These are phyloP conservation scores for Phataginus tricuspis DNA, from an alignment of 2,797 vertebrate species.

Conservation along the genomic window DNA sequence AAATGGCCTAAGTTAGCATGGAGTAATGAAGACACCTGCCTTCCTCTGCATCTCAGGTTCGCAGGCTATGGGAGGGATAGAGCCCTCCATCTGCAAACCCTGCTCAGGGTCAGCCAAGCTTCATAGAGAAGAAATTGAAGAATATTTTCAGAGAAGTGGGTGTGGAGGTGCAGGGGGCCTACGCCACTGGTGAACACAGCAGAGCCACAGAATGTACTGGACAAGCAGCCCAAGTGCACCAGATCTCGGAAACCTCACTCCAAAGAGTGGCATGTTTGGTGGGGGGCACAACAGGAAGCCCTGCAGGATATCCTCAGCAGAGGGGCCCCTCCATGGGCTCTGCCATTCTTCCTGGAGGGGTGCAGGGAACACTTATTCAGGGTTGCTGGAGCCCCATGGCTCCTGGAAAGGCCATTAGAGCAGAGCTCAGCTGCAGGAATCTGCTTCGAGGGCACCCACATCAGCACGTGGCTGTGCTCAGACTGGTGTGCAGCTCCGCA, in stretches of 20 bases:
- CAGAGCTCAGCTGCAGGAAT: neutral
- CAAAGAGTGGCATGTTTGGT: neutral
- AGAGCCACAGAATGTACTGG: neutral
- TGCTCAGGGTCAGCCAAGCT: neutral
- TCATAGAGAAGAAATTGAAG: neutral
- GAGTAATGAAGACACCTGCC: neutral
- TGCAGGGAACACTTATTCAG: neutral
- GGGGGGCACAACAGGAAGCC: neutral
- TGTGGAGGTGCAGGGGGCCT: accelerated
- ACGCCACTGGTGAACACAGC: accelerated
- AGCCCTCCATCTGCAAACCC: neutral
- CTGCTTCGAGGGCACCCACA: accelerated
- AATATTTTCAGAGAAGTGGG: neutral
- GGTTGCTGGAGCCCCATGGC: neutral
- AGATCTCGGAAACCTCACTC: neutral
- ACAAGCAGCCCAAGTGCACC: no score
- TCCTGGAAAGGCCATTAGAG: neutral
- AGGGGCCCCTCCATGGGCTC: accelerated
- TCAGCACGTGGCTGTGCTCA: no score
- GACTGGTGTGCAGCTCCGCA: accelerated
- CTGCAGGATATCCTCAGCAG: neutral
- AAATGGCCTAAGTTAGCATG: neutral
- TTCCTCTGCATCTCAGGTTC: neutral
- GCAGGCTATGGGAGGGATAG: no score
- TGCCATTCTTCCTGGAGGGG: no score